Percentiles rank a stretch among this genome's conserved stretches.
Evolutionary conservation across 2,113 vertebrate species (phyloP).

Genomic region (Erythrocebus patas): DNA sequence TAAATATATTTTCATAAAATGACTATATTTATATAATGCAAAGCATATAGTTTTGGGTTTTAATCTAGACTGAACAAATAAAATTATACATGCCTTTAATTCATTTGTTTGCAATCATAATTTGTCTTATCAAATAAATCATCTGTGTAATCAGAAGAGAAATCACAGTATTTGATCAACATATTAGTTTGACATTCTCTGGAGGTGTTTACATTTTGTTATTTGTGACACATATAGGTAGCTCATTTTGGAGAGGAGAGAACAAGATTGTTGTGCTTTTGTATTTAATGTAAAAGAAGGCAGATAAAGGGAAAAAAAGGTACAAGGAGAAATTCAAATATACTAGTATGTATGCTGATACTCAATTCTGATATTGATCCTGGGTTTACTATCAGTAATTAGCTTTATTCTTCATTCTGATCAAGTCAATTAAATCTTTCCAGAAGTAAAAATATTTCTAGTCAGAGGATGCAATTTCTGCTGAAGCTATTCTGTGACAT

Average conservation of each 20-base stretch:
- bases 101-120: neutral
- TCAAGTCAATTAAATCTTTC: neutral
- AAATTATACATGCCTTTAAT: neutral
- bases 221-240: neutral
- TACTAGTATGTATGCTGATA: no score
- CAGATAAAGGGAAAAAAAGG: neutral
- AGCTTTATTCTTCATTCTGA: neutral
- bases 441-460: neutral
- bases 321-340: neutral
- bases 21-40: neutral
- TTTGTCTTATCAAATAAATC: slow-evolving; percentile 8
- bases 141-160: neutral
- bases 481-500: neutral
- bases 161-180: neutral
- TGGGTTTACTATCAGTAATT: neutral
- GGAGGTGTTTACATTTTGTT: neutral
- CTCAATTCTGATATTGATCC: neutral
- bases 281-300: neutral
- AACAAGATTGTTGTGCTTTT: neutral
- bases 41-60: neutral
- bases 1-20: neutral
- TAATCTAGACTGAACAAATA: neutral
- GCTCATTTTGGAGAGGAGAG: neutral
- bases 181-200: neutral
- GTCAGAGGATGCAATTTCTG: neutral